Base-by-base conservation (phyloP, 2,797 vertebrate genomes). In the Steatocranus sp. region DNA sequence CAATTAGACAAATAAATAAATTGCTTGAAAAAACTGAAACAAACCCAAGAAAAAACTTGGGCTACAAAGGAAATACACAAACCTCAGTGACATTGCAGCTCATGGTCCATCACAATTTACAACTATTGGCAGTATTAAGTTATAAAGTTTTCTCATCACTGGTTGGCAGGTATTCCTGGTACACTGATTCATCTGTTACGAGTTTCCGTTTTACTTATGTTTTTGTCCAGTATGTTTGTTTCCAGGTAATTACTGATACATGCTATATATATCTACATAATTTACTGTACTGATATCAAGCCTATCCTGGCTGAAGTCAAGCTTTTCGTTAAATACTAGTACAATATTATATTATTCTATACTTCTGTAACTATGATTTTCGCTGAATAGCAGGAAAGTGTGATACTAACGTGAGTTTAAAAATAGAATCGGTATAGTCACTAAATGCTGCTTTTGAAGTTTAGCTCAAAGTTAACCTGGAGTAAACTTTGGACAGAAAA, bases 341-440 rank as follows among this genome's bases (percentile, higher is more conserved):
- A 30, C 53, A 56, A 56, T 56, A 56, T 56, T 27, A 54, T 56
- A 4, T 56, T 56, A 18, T 56, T 56, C 2, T 56, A 66, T 23
- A 38, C 12, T 23, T 41, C 34, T 41, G n/a, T 41, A 23, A 23
- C 63, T 43, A 68, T 63, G n/a, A 63, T 20, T 36, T 36, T 63
- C 0, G n/a, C 58, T 36, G 58, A 36, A 63, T 36, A 36, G 4
- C 18, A 63, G 58, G 1, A 12, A 34, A 63, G 32, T 36, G 30
- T 63, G 11, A 36, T 12, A 63, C 18, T 30, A 63, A 20, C 0
- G 0, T 0, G 4, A 63, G 32, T 20, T 36, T 66, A 23, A 41
- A 41, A 25, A 23, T 41, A 15, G 12, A 10, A 68, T 25, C 2
- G 0, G 0, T 2, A n/a, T 36, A 20, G 32, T 63, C 11, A 63